These are phyloP conservation scores for Anisognathus igniventris DNA, from an alignment of 2,797 vertebrate genomes.

Conservation along the genomic window DNA sequence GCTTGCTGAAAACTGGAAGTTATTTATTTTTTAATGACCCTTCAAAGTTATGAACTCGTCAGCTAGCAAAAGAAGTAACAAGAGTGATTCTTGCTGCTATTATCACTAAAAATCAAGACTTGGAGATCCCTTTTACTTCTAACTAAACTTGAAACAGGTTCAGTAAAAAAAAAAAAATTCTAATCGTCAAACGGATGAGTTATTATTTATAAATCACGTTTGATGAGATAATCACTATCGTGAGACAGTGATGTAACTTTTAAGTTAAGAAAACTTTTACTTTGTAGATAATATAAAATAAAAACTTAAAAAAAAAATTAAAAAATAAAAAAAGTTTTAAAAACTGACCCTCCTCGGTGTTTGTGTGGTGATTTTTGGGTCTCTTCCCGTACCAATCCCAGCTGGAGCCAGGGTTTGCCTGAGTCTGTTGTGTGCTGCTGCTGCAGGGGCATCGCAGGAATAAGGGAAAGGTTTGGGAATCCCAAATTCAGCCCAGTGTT, in stretches of 20 bases:
- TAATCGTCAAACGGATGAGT: slow-evolving; percentile 89
- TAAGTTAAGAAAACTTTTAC: slow-evolving; percentile 99
- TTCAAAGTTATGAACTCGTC: slow-evolving; percentile 91
- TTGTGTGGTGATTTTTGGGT: slow-evolving; percentile 20
- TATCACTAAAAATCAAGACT: slow-evolving; percentile 89
- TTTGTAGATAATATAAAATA: slow-evolving; percentile 99
- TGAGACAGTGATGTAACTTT: slow-evolving; percentile 95
- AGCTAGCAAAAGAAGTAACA: slow-evolving; percentile 94
- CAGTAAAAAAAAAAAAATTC: slow-evolving; percentile 80
- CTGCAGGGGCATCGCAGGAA: background rate
- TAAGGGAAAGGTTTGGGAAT: background rate
- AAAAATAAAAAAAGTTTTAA: slow-evolving; percentile 99
- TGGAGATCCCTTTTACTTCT: slow-evolving; percentile 85
- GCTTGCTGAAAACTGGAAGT: slow-evolving; percentile 94
- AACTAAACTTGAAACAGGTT: slow-evolving; percentile 90
- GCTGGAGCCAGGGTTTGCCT: rapidly evolving
- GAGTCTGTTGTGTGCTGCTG: background rate
- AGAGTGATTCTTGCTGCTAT: slow-evolving; percentile 97
- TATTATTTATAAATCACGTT: slow-evolving; percentile 98
- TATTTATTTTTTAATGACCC: slow-evolving; percentile 93
- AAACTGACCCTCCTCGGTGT: slow-evolving; percentile 82
- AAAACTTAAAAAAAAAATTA: slow-evolving; percentile 92
- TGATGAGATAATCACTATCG: slow-evolving; percentile 89
- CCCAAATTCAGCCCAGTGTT: rapidly evolving
- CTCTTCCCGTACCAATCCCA: rapidly evolving